Evolutionary conservation across 1,140 invertebrate genomes (phyloP).

Genomic region (Drosophila bifasciata): DNA sequence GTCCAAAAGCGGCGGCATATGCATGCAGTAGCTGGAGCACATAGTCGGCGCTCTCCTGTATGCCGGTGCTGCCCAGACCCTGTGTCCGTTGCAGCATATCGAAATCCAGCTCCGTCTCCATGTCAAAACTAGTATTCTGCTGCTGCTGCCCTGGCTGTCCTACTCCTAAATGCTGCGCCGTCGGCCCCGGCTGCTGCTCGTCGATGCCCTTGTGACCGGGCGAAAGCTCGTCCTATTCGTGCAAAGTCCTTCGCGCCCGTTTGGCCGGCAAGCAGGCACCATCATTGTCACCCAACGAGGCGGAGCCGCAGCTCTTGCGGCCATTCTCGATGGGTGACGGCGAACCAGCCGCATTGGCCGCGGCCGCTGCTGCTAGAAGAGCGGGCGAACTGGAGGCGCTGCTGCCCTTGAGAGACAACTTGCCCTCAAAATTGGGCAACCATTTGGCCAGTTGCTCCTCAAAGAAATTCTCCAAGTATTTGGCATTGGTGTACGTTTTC

Average conservation of each 20-base stretch:
- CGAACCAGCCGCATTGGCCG: slow-evolving; percentile 42
- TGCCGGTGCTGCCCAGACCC: slow-evolving; percentile 64
- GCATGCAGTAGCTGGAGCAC: slow-evolving; percentile 66
- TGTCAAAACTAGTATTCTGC: slow-evolving; percentile 4
- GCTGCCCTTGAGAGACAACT: slow-evolving; percentile 40
- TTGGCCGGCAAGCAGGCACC: slow-evolving; percentile 74
- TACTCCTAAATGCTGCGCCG: slow-evolving; percentile 8
- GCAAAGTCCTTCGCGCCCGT: slow-evolving; percentile 58
- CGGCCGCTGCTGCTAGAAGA: slow-evolving; percentile 27
- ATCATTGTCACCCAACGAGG: slow-evolving; percentile 67
- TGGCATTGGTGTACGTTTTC: slow-evolving; percentile 93
- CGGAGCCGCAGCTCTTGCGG: slow-evolving; percentile 72
- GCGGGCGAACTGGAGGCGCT: slow-evolving; percentile 52
- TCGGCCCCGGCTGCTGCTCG: slow-evolving; percentile 20
- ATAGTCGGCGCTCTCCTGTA: slow-evolving; percentile 71
- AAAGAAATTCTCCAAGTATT: slow-evolving; percentile 93
- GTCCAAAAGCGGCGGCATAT: slow-evolving; percentile 68
- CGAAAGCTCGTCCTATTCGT: slow-evolving; percentile 80
- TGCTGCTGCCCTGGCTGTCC: slow-evolving; percentile 17
- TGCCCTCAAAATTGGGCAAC: slow-evolving; percentile 89
- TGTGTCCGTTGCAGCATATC: slow-evolving; percentile 62
- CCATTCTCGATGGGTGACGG: slow-evolving; percentile 71
- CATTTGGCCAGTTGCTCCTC: slow-evolving; percentile 92
- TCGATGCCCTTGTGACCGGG: slow-evolving; percentile 54
- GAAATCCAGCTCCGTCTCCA: slow-evolving; percentile 34